Evolutionary conservation across 2,888 invertebrate species (phyloP).

Genomic region (Protonemura montana): DNA sequence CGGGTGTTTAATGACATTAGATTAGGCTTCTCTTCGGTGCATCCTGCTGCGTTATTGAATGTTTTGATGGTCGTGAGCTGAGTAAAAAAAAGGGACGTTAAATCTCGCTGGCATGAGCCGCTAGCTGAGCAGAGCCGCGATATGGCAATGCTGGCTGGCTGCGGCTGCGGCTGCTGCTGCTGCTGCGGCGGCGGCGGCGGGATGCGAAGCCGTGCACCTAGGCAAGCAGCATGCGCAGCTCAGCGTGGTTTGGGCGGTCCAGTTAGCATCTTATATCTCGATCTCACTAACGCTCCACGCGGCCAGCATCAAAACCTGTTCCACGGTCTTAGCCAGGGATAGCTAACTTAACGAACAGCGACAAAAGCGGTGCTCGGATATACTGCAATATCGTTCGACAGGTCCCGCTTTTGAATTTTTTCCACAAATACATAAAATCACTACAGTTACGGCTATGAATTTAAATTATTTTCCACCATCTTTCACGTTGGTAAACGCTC

Average conservation of each 20-base stretch:
- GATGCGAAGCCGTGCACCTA: not conserved
- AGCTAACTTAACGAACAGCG: not conserved
- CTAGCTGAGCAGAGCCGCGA: not conserved
- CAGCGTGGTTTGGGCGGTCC: not conserved
- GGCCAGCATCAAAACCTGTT: not conserved
- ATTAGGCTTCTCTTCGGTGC: not conserved
- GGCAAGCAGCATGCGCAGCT: too few relatives aligned
- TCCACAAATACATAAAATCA: too few relatives aligned
- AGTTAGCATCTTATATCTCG: constrained; percentile 5
- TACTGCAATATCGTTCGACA: not conserved
- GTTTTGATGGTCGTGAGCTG: constrained; percentile 4
- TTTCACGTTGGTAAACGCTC: too few relatives aligned
- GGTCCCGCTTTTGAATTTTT: not conserved
- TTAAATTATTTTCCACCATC: too few relatives aligned
- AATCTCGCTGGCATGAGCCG: not conserved
- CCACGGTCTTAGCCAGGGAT: not conserved
- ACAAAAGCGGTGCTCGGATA: not conserved
- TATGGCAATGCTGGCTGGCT: not conserved
- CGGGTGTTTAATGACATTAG: constrained; percentile 12
- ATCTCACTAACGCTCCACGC: not conserved
- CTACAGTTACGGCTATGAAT: too few relatives aligned
- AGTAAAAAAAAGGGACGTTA: not conserved
- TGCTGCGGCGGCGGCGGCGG: not conserved
- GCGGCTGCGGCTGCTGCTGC: not conserved
- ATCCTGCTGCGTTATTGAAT: constrained; percentile 29